Conservation (phyloP, 2,113 vertebrate genomes). For the Ardeotis arabs region DNA sequence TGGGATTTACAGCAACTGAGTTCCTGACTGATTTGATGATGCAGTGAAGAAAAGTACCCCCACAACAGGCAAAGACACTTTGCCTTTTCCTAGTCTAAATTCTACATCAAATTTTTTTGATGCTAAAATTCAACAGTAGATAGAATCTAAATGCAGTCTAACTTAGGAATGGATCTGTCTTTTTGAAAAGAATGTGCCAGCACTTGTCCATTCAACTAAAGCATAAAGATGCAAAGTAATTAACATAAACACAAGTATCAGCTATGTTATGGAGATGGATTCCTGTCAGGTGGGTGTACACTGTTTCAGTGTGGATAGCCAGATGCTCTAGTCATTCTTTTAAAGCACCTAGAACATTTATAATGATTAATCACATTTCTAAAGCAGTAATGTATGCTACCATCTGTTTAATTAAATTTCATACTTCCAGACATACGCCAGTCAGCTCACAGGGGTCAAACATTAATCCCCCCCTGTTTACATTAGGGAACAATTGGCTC, state of each 20-base stretch:
- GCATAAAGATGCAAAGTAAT: slow-evolving; percentile 29
- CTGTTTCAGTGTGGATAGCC: slow-evolving; percentile 18
- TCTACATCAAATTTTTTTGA: not conserved
- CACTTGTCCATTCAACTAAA: not conserved
- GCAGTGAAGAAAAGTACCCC: not conserved
- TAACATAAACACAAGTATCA: slow-evolving; percentile 32
- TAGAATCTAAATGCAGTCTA: not conserved
- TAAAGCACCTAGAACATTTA: slow-evolving; percentile 59
- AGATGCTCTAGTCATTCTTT: slow-evolving; percentile 61
- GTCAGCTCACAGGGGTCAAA: slow-evolving; percentile 28
- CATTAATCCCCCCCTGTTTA: not conserved
- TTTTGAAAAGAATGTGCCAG: slow-evolving; percentile 7
- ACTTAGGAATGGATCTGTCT: not conserved
- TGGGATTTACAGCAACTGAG: not conserved
- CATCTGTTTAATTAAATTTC: slow-evolving; percentile 63
- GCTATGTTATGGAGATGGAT: slow-evolving; percentile 21
- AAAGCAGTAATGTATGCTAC: slow-evolving; percentile 40
- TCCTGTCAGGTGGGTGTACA: slow-evolving; percentile 57
- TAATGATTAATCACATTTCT: slow-evolving; percentile 64
- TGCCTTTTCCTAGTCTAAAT: not conserved
- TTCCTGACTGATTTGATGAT: not conserved
- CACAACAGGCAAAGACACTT: not conserved
- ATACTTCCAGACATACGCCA: slow-evolving; percentile 21
- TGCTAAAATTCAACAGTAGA: not conserved
- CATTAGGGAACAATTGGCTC: not conserved